phyloP scores from a whole-genome alignment of 2,113 vertebrate species.

The Misgurnus anguillicaudatus region DNA sequence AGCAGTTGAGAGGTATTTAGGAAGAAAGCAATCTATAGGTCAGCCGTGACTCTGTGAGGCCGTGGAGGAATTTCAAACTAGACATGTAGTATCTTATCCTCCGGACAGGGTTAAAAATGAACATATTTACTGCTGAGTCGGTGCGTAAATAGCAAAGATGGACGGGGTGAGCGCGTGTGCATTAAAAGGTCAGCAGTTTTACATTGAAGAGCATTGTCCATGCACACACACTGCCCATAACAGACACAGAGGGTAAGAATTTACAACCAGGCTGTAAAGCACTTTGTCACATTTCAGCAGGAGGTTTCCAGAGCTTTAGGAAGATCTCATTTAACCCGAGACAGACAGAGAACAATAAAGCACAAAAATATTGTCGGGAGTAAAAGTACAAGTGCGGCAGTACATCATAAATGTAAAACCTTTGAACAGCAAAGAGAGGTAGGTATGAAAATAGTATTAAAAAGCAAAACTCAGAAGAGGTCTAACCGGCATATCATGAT shows the following conservation, averaged over 20 bases:
- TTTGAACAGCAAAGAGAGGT: too few relatives aligned
- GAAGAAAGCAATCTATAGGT: neutral
- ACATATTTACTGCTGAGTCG: slow-evolving; percentile 41
- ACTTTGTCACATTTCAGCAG: slow-evolving; percentile 55
- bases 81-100: slow-evolving; percentile 42
- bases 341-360: slow-evolving; percentile 31
- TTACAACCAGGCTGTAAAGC: slow-evolving; percentile 53
- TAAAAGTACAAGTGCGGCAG: neutral
- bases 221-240: slow-evolving; percentile 15
- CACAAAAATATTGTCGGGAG: neutral
- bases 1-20: neutral
- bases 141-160: slow-evolving; percentile 36
- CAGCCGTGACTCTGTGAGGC: slow-evolving; percentile 24
- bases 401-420: neutral
- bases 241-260: slow-evolving; percentile 46
- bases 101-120: slow-evolving; percentile 47
- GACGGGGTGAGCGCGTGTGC: slow-evolving; percentile 14
- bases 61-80: slow-evolving; percentile 26
- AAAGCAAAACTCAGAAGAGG: too few relatives aligned
- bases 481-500: too few relatives aligned
- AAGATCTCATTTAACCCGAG: slow-evolving; percentile 50
- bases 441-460: too few relatives aligned
- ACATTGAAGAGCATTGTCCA: slow-evolving; percentile 46
- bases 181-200: slow-evolving; percentile 38
- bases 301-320: slow-evolving; percentile 48